Evolutionary conservation across 2,113 vertebrate genomes (phyloP).

Genomic region (Aramus guarauna): DNA sequence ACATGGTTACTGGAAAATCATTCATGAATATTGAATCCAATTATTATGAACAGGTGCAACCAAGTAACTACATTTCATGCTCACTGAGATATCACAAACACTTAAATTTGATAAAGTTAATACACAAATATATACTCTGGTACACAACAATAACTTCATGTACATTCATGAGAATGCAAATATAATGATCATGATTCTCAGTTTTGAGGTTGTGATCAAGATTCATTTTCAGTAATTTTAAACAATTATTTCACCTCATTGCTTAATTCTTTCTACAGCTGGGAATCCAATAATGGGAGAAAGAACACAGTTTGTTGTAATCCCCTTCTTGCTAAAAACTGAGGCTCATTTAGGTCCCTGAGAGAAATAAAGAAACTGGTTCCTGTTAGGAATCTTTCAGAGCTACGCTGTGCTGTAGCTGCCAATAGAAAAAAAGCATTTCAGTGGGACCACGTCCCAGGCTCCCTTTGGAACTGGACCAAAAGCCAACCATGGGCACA

Average conservation of each 20-base stretch:
- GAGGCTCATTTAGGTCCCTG: background rate
- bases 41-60: conserved; percentile 56
- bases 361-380: background rate
- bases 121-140: conserved; percentile 28
- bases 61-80: conserved; percentile 50
- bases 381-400: background rate
- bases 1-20: background rate
- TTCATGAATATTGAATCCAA: conserved; percentile 42
- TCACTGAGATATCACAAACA: conserved; percentile 36
- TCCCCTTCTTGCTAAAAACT: background rate
- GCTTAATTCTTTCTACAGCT: conserved; percentile 23
- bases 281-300: background rate
- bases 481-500: background rate
- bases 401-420: background rate
- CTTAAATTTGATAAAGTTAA: conserved; percentile 54
- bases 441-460: background rate
- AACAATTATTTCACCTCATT: conserved; percentile 56
- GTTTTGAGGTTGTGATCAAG: conserved; percentile 34
- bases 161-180: conserved; percentile 60
- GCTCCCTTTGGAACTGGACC: background rate
- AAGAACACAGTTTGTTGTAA: background rate
- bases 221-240: conserved; percentile 54
- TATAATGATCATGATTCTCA: background rate
- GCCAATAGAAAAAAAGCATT: background rate
- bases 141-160: conserved; percentile 46